phyloP scores from a whole-genome alignment of 2,888 invertebrate species.

The Amphipoea lucens region DNA sequence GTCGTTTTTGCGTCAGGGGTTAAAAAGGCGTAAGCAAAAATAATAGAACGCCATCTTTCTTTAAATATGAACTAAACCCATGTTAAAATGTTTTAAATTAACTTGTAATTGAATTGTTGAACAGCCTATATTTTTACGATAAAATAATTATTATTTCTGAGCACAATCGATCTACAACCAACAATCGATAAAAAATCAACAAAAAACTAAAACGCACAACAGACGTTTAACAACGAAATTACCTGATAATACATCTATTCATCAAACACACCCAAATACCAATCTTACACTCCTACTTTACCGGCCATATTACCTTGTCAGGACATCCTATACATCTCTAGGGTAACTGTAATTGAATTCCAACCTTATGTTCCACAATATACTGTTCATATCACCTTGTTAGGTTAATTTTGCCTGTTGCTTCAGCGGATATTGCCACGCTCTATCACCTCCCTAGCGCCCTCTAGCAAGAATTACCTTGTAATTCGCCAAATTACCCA shows the following conservation, averaged over 20 bases:
- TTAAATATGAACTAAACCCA: neutral
- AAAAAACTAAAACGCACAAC: conserved; percentile 51
- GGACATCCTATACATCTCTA: neutral
- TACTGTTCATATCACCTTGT: conserved; percentile 37
- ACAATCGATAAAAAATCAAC: conserved; percentile 53
- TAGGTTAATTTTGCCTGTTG: conserved; percentile 80
- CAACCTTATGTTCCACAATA: neutral
- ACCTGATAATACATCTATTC: conserved; percentile 50
- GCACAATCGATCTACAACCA: conserved; percentile 15
- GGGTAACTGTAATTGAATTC: neutral
- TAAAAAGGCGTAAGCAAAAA: neutral
- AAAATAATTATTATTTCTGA: neutral
- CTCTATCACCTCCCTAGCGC: conserved; percentile 79
- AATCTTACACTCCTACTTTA: conserved; percentile 7
- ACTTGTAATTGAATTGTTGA: neutral
- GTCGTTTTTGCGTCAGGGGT: too few relatives aligned
- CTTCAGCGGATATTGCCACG: conserved; percentile 85
- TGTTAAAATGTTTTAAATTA: neutral
- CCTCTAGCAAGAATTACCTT: conserved; percentile 85
- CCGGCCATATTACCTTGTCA: conserved; percentile 22
- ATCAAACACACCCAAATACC: neutral
- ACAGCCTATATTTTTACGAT: neutral
- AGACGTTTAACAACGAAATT: conserved; percentile 64
- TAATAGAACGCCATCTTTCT: neutral
- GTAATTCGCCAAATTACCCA: conserved; percentile 88